Evolutionary conservation across 1,140 invertebrate species (phyloP).

Genomic region (Anastrepha obliqua): DNA sequence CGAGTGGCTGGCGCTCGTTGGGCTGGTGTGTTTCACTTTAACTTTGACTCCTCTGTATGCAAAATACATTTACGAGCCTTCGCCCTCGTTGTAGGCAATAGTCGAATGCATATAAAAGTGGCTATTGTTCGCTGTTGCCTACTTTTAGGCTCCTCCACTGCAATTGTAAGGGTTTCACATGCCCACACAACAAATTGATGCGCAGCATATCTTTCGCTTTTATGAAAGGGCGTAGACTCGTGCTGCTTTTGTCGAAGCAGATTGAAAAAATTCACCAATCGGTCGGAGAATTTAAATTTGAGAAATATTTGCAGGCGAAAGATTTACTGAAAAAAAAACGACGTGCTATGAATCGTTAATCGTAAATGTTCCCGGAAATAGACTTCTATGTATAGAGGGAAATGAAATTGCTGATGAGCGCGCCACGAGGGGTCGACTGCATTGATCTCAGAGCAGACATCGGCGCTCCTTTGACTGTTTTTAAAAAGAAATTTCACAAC

Average conservation of each 20-base stretch:
- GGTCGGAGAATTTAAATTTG: no score
- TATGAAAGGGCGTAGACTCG: background rate
- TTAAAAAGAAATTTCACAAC: no score
- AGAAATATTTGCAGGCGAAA: no score
- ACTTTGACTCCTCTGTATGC: background rate
- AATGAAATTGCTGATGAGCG: no score
- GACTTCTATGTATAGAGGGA: no score
- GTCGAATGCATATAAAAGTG: conserved; percentile 22
- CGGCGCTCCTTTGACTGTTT: no score
- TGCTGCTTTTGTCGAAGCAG: background rate
- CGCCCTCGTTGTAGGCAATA: background rate
- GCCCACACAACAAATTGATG: background rate
- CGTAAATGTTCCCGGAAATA: no score
- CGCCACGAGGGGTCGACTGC: no score
- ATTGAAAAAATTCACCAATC: background rate
- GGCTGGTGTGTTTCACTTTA: background rate
- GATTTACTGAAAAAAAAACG: no score
- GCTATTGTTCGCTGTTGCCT: conserved; percentile 1
- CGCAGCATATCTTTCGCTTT: background rate
- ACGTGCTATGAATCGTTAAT: no score
- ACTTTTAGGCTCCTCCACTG: background rate
- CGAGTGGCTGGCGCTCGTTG: background rate
- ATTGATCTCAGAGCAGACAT: no score
- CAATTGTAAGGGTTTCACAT: background rate
- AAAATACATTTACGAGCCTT: background rate